phyloP scores from a whole-genome alignment of 2,113 vertebrate species.

The Pitta sordida region DNA sequence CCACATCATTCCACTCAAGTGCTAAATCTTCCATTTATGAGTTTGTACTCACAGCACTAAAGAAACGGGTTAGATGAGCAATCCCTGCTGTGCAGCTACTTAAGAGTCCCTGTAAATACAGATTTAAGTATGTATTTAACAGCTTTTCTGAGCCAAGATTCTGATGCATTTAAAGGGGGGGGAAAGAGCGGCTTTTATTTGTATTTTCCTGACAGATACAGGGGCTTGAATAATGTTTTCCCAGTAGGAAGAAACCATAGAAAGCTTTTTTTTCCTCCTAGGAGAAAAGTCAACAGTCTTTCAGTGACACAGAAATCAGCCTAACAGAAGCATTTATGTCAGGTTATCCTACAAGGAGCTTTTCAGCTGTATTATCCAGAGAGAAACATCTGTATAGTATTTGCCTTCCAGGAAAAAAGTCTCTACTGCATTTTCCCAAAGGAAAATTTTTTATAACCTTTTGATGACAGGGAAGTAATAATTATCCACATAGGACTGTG shows the following conservation, averaged over 20 bases:
- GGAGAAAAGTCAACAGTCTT: constrained; percentile 15
- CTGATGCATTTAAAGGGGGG: neutral
- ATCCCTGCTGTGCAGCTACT: neutral
- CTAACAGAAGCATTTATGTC: constrained; percentile 28
- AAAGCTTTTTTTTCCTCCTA: constrained; percentile 13
- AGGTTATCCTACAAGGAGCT: constrained; percentile 54
- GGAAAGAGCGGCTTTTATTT: neutral
- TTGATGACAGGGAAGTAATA: constrained; percentile 61
- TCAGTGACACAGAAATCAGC: constrained; percentile 5
- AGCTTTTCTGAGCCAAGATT: neutral
- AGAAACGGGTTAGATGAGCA: neutral
- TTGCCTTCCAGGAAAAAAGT: constrained; percentile 36
- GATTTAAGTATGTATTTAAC: neutral
- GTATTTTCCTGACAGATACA: neutral
- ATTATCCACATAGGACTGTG: constrained; percentile 57
- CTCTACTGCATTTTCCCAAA: constrained; percentile 49
- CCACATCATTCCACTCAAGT: neutral
- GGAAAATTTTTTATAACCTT: constrained; percentile 63
- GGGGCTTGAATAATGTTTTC: neutral
- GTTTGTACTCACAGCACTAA: neutral
- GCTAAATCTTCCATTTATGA: neutral
- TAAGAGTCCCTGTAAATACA: neutral
- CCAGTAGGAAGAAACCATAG: neutral
- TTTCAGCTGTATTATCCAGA: constrained; percentile 23
- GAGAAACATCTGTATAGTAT: constrained; percentile 57